phyloP scores from a whole-genome alignment of 2,113 vertebrate species.

The Ovis aries region ARS-UI_Ramb_v3.0 NC_056074.1:39631501-39632000 shows the following conservation, averaged over 20 bases:
- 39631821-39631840: neutral
- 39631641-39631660: neutral
- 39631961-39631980: neutral
- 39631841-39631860: neutral
- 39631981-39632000: neutral
- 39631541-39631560: neutral
- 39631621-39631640: neutral
- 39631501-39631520: neutral
- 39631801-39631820: neutral
- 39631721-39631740: neutral
- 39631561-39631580: neutral
- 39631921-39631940: neutral
- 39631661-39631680: neutral
- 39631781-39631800: neutral
- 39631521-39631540: neutral
- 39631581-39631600: neutral
- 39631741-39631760: neutral
- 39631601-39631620: neutral
- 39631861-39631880: neutral
- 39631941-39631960: constrained; percentile 8
- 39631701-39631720: neutral
- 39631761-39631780: neutral
- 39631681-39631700: neutral
- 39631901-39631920: neutral
- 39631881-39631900: neutral